A percentile compares a stretch with the other conserved stretches of the same genome.
Evolutionary conservation across 2,888 invertebrate genomes (phyloP).

Genomic region (Polia nebulosa): DNA sequence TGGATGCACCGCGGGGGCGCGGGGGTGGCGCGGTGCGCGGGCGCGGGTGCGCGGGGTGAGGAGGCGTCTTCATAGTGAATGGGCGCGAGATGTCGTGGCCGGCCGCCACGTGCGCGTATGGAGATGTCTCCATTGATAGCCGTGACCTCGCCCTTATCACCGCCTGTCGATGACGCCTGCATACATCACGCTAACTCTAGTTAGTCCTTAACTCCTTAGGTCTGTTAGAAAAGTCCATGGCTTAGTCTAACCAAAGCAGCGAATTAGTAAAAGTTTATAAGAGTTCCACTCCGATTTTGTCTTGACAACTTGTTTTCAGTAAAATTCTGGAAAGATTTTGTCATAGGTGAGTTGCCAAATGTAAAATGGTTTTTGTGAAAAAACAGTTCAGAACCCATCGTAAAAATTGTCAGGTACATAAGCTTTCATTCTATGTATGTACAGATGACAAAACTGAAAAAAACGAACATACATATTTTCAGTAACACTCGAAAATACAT

Average conservation of each 20-base stretch:
- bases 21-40: constrained; percentile 70
- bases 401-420: background rate
- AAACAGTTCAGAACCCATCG: background rate
- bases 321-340: background rate
- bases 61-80: constrained; percentile 90
- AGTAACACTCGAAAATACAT: too few relatives aligned
- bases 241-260: background rate
- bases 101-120: constrained; percentile 89
- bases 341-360: background rate
- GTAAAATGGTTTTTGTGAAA: background rate
- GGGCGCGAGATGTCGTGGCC: constrained; percentile 90
- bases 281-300: too few relatives aligned
- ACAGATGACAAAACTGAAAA: background rate
- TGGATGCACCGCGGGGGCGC: constrained; percentile 87
- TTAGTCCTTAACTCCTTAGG: constrained; percentile 31
- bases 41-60: constrained; percentile 68
- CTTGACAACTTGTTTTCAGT: background rate
- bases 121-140: constrained; percentile 90
- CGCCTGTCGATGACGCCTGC: constrained; percentile 78
- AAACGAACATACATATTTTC: background rate
- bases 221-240: background rate
- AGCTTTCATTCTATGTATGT: background rate
- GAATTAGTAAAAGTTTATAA: background rate
- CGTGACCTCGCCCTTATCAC: constrained; percentile 89
- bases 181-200: constrained; percentile 64